A percentile compares a stretch with the other conserved stretches of the same genome.
These are phyloP conservation scores for Lathronympha strigana DNA, from an alignment of 2,888 invertebrate genomes.

Conservation along the genomic window DNA sequence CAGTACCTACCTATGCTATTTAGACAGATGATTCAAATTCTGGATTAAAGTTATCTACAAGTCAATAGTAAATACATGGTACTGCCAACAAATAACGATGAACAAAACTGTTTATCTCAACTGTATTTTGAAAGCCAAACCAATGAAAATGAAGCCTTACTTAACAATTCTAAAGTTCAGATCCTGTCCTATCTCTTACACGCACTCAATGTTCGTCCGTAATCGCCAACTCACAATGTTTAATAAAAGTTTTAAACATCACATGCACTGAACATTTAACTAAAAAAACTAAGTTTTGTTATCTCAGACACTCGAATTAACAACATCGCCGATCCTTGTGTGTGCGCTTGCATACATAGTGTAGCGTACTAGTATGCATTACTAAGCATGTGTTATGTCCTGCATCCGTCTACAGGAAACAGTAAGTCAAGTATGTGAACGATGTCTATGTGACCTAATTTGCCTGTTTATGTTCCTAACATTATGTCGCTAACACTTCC, in stretches of 20 bases:
- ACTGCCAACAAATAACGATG: too few species aligned
- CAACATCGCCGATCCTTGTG: constrained; percentile 66
- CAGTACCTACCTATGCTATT: too few species aligned
- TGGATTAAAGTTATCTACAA: too few species aligned
- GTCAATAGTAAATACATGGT: too few species aligned
- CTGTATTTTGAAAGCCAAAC: too few species aligned
- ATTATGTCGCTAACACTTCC: constrained; percentile 79
- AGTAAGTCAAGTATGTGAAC: constrained; percentile 87
- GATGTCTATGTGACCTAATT: constrained; percentile 63
- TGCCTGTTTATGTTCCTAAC: constrained; percentile 74
- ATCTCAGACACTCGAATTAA: constrained; percentile 25
- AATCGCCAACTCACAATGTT: background rate
- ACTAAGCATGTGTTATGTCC: constrained; percentile 83
- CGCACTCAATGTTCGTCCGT: too few species aligned
- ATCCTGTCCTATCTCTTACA: too few species aligned
- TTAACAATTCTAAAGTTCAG: too few species aligned
- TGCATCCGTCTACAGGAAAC: constrained; percentile 88
- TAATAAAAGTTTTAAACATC: constrained; percentile 4
- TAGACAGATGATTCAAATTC: too few species aligned
- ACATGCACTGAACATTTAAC: constrained; percentile 37
- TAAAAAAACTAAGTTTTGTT: background rate
- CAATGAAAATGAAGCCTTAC: too few species aligned
- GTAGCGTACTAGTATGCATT: constrained; percentile 52
- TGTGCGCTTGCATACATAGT: constrained; percentile 61
- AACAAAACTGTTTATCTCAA: too few species aligned